Conservation (phyloP, 2,797 vertebrate genomes). For the Rhynchonycteris naso region DNA sequence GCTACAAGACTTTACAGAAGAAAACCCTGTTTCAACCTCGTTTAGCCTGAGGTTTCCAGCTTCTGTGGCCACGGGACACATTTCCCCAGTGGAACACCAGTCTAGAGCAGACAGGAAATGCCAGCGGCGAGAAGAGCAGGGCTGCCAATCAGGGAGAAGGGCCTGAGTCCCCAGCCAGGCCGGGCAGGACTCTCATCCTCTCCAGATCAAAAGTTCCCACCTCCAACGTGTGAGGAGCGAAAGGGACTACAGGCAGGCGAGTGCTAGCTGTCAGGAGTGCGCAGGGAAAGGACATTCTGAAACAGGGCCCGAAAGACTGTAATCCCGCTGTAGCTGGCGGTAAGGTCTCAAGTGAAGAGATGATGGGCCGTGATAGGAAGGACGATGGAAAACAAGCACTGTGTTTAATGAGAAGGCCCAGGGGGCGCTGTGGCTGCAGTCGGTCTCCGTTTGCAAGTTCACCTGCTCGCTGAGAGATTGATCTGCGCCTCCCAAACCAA, state of each 20-base stretch:
- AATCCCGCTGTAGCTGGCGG: background rate
- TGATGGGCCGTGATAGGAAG: no score
- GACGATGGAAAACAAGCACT: no score
- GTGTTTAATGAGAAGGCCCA: no score
- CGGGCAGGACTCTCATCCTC: background rate
- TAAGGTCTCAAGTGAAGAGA: no score
- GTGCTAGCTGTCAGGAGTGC: background rate
- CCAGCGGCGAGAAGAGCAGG: no score
- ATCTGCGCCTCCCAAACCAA: no score
- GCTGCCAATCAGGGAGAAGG: background rate
- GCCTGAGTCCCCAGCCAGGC: fast-evolving
- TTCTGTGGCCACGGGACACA: background rate
- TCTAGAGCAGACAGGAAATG: background rate
- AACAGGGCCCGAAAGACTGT: background rate
- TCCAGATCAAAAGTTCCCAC: background rate
- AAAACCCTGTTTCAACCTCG: background rate
- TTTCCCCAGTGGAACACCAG: background rate
- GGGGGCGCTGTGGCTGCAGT: no score
- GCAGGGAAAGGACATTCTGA: background rate
- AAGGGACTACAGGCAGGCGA: background rate
- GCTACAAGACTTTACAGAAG: background rate
- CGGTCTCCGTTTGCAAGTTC: no score
- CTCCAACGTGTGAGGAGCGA: background rate
- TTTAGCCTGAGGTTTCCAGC: background rate
- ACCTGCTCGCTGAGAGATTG: no score